A percentile compares a stretch with the other conserved stretches of the same genome.
These are phyloP conservation scores for Channa striata DNA, from an alignment of 2,797 vertebrate species.

Conservation along the genomic window DNA sequence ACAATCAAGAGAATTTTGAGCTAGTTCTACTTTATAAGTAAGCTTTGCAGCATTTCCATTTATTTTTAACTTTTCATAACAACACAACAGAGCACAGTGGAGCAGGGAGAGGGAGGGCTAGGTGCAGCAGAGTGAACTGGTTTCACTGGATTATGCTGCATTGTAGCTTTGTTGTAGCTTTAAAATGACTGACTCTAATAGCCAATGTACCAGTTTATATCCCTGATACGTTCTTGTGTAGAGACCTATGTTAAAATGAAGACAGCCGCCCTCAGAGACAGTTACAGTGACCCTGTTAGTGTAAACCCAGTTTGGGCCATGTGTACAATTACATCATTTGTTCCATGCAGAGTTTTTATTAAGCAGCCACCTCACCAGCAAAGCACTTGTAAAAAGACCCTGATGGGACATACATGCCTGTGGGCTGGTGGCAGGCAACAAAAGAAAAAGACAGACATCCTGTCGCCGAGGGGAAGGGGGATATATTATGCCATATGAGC, in stretches of 20 bases:
- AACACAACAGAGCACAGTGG: too few species aligned
- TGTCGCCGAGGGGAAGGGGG: conserved; percentile 57
- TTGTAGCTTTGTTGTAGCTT: too few species aligned
- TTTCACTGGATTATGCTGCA: too few species aligned
- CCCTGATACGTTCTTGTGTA: conserved; percentile 31
- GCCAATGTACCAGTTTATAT: conserved; percentile 18
- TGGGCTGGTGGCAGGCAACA: conserved; percentile 35
- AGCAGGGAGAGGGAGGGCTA: too few species aligned
- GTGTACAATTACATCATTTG: conserved; percentile 75
- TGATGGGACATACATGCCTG: conserved; percentile 18
- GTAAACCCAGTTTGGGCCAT: conserved; percentile 65
- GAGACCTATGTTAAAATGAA: conserved; percentile 42
- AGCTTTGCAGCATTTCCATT: too few species aligned
- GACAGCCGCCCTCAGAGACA: conserved; percentile 33
- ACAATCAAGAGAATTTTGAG: too few species aligned
- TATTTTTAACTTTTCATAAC: too few species aligned
- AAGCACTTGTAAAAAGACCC: conserved; percentile 25
- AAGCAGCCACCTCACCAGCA: conserved; percentile 18
- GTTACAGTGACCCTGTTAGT: conserved; percentile 49
- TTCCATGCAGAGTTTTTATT: conserved; percentile 67
- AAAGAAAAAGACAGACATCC: conserved; percentile 62
- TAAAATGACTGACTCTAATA: background rate
- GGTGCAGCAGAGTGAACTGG: too few species aligned
- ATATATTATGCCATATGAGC: conserved; percentile 71
- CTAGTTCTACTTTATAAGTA: too few species aligned